These are phyloP conservation scores for Hoplostethus atlanticus DNA, from an alignment of 2,797 vertebrate genomes.

Conservation along the genomic window DNA sequence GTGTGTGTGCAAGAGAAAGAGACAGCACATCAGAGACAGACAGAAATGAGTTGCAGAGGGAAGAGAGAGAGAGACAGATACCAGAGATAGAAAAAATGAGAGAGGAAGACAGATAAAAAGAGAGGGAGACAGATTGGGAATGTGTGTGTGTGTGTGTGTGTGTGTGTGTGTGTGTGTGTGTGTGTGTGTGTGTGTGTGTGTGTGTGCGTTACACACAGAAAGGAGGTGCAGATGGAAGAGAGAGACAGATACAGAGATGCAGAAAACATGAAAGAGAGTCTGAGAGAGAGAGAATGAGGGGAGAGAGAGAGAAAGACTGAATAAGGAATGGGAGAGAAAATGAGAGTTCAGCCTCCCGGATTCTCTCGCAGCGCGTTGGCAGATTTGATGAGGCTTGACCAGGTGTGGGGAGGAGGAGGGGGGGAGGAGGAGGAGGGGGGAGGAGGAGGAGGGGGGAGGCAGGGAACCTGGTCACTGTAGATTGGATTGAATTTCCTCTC, in stretches of 20 bases:
- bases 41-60: background rate
- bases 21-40: conserved; percentile 12
- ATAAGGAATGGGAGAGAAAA: conserved; percentile 52
- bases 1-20: conserved; percentile 10
- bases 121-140: no score
- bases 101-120: no score
- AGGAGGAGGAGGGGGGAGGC: conserved; percentile 2
- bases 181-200: no score
- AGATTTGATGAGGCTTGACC: conserved; percentile 70
- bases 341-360: conserved; percentile 47
- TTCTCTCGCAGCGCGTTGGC: conserved; percentile 42
- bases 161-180: no score
- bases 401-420: conserved; percentile 43
- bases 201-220: no score
- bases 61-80: no score
- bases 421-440: no score
- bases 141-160: no score
- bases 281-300: conserved; percentile 11
- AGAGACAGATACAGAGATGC: background rate
- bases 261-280: conserved; percentile 4
- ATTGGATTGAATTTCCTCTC: conserved; percentile 61
- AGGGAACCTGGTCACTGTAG: conserved; percentile 25
- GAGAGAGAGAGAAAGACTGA: conserved; percentile 10
- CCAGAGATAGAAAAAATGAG: no score
- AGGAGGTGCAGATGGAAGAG: no score